These are phyloP conservation scores for Mycalesis mineus DNA, from an alignment of 2,888 invertebrate genomes.

Conservation along the genomic window DNA sequence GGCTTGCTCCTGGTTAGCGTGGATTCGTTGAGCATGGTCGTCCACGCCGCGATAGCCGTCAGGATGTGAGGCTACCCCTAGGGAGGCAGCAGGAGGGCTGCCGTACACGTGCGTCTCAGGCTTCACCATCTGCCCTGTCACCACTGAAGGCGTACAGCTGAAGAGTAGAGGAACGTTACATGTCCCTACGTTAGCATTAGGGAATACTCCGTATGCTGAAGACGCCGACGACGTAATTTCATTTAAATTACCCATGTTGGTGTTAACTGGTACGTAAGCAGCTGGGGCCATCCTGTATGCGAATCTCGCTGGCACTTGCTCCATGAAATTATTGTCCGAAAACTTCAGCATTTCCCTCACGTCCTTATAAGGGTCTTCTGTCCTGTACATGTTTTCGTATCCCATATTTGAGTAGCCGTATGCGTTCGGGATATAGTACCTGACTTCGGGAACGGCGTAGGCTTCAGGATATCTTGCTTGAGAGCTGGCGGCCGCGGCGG, in stretches of 20 bases:
- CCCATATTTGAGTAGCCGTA: constrained; percentile 19
- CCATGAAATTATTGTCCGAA: constrained; percentile 51
- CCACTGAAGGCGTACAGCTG: constrained; percentile 62
- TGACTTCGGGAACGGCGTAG: constrained; percentile 12
- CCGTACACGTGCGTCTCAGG: constrained; percentile 35
- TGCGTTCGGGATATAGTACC: constrained; percentile 13
- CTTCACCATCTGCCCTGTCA: constrained; percentile 49
- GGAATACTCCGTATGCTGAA: constrained; percentile 56
- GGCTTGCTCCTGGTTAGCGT: constrained; percentile 10
- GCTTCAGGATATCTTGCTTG: constrained; percentile 10
- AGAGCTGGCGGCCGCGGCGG: constrained; percentile 31
- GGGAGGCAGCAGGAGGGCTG: neutral
- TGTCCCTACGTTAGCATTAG: constrained; percentile 52
- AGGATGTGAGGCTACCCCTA: neutral
- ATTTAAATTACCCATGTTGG: constrained; percentile 9
- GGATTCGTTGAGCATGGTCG: constrained; percentile 20
- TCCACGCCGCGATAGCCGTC: constrained; percentile 47
- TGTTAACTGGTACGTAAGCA: constrained; percentile 5
- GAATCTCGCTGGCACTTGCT: constrained; percentile 49
- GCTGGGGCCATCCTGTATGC: constrained; percentile 25
- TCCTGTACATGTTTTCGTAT: constrained; percentile 29
- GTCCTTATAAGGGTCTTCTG: constrained; percentile 24
- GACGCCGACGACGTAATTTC: constrained; percentile 5
- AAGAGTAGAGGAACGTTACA: constrained; percentile 60
- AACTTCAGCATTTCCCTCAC: constrained; percentile 48